Evolutionary conservation across 2,888 invertebrate genomes (phyloP).

Genomic region (Drosophila percnosoma): DNA sequence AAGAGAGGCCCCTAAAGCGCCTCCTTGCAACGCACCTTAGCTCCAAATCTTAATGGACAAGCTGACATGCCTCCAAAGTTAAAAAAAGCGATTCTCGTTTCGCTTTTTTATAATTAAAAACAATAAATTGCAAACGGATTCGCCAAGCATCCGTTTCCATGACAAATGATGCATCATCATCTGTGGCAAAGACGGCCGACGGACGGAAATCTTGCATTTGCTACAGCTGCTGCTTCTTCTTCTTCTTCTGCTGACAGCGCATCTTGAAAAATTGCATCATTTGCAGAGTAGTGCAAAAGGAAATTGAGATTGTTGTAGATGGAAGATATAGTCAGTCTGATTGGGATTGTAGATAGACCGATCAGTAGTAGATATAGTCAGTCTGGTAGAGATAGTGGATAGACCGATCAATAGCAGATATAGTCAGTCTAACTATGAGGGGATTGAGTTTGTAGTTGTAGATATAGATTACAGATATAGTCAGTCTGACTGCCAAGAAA

Average conservation of each 20-base stretch:
- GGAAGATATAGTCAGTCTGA: background rate
- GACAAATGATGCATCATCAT: conserved; percentile 57
- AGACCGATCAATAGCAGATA: no score
- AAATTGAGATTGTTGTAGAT: background rate
- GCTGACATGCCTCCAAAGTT: conserved; percentile 39
- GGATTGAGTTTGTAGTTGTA: no score
- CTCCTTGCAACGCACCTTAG: conserved; percentile 7
- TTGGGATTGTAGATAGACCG: no score
- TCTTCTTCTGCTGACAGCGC: conserved; percentile 15
- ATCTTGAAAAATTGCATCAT: background rate
- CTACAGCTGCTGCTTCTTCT: background rate
- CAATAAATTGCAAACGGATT: conserved; percentile 61
- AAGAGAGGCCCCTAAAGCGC: background rate
- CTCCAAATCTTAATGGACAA: conserved; percentile 26
- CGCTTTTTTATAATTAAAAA: conserved; percentile 40
- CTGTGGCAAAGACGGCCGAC: conserved; percentile 21
- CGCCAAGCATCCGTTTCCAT: conserved; percentile 55
- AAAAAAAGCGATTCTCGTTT: conserved; percentile 4
- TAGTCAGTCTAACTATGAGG: no score
- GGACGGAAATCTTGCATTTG: conserved; percentile 44
- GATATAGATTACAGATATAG: no score
- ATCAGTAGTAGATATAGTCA: no score
- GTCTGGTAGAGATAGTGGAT: no score
- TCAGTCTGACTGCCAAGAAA: background rate
- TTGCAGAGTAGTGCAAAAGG: background rate